A percentile compares a stretch with the other conserved stretches of the same genome.
Evolutionary conservation across 2,888 invertebrate genomes (phyloP).

Genomic region (Pasiphila rectangulata): DNA sequence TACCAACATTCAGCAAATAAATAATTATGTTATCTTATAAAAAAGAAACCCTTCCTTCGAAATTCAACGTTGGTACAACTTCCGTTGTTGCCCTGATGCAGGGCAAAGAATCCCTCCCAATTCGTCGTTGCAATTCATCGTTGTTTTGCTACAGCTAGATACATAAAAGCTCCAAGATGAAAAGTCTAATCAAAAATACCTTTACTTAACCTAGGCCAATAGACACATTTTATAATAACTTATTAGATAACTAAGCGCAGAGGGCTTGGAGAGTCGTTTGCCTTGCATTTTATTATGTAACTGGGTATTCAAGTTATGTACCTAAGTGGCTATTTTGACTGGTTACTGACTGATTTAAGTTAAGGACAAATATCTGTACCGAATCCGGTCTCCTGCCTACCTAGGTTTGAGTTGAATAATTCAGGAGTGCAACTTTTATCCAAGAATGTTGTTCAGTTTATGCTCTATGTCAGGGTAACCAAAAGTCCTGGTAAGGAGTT

Average conservation of each 20-base stretch:
- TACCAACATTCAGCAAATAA: too few species aligned
- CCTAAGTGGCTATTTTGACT: conserved; percentile 16
- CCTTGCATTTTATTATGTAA: conserved; percentile 26
- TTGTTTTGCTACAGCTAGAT: too few species aligned
- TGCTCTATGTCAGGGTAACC: too few species aligned
- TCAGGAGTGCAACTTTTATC: background rate
- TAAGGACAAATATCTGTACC: conserved; percentile 17
- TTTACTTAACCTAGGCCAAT: background rate
- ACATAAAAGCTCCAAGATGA: too few species aligned
- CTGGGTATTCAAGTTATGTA: conserved; percentile 18
- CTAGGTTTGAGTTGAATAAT: conserved; percentile 6
- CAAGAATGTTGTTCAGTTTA: background rate
- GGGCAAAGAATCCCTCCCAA: too few species aligned
- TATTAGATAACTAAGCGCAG: conserved; percentile 10
- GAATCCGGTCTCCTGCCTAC: conserved; percentile 8
- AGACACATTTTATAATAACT: background rate
- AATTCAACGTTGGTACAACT: too few species aligned
- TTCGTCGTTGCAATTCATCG: too few species aligned
- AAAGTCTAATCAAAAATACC: too few species aligned
- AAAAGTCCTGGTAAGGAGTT: too few species aligned
- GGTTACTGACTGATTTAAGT: conserved; percentile 10
- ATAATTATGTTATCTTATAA: too few species aligned
- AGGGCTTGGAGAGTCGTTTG: conserved; percentile 17
- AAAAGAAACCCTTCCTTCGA: too few species aligned
- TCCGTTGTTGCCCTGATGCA: too few species aligned